A percentile compares a stretch with the other conserved stretches of the same genome.
These are phyloP conservation scores for Orientallactaga sibirica DNA, from an alignment of 2,797 vertebrate species.

Conservation along the genomic window DNA sequence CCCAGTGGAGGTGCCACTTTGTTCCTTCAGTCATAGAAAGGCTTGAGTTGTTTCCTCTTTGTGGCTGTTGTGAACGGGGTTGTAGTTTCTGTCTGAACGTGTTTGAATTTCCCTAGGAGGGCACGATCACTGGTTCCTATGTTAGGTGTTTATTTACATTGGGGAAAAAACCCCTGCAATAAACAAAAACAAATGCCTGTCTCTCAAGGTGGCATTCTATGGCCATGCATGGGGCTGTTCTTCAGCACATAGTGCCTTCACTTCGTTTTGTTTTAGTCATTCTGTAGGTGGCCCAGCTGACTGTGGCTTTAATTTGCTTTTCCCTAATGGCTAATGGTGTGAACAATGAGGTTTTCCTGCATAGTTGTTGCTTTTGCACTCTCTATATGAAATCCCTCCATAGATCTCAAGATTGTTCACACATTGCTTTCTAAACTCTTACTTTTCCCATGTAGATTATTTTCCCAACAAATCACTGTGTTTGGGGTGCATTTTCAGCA, in stretches of 20 bases:
- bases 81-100: neutral
- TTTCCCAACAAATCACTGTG: no score
- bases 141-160: neutral
- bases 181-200: neutral
- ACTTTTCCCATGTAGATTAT: neutral
- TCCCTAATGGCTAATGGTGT: neutral
- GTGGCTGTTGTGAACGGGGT: neutral
- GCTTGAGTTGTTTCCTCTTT: neutral
- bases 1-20: accelerated
- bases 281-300: neutral
- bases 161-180: neutral
- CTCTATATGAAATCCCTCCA: neutral
- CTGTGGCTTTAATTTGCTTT: neutral
- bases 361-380: neutral
- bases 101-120: neutral
- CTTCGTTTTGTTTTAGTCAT: accelerated
- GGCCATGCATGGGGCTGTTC: accelerated
- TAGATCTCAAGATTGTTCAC: neutral
- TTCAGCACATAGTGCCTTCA: accelerated
- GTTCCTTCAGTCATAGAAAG: neutral
- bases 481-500: neutral
- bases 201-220: accelerated
- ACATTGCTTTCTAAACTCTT: neutral
- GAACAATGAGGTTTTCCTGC: neutral
- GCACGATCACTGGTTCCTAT: neutral